Evolutionary conservation across 2,113 vertebrate species (phyloP), one percentile per base, ranked within the genome.

Genomic region (Pseudorasbora parva): DNA sequence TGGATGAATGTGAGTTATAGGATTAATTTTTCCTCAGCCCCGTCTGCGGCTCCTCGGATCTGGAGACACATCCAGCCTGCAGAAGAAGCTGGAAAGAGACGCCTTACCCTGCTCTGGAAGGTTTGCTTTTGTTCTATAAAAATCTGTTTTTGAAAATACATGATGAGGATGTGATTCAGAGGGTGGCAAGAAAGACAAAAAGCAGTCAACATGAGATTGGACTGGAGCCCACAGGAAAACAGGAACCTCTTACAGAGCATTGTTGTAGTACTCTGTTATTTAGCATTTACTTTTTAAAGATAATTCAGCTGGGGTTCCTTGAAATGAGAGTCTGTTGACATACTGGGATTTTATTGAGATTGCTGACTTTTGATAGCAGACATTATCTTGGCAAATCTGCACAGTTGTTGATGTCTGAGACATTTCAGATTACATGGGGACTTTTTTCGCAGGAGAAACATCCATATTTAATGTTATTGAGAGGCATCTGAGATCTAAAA

Each of bases 41-140:
- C 93, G 3, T 90, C 89, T n/a, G 87, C 45, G 5, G 89, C 90
- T 12, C 93, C 92, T 0, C 60, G 30, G 0, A 69, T 94, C 19
- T 94, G 92, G 93, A 92, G 89, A 62, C 84, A 9, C 80, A 84
- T 91, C 49, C 75, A 78, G 33, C 27, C 83, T 21, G 47, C 41
- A 15, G 62, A 84, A 37, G 17, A 30, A 11, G 75, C 41, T 5
- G 84, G 87, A 5, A 15, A n/a, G 79, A 92, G 90, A 57, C 86
- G 10, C 3, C 12, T 90, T 47, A 87, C 82, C 1, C 88, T 94
- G 69, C 84, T 92, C 9, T 94, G 93, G 93, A 92, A 94, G 92
- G 92, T 93, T 54, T 45, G 89, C 30, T 54, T 30, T 14, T 77
- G 23, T 51, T 74, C 45, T 74, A 3, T 25, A 47, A 14, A 75